These are phyloP conservation scores for Lordiphosa clarofinis DNA, from an alignment of 1,140 invertebrate species.

Conservation along the genomic window DNA sequence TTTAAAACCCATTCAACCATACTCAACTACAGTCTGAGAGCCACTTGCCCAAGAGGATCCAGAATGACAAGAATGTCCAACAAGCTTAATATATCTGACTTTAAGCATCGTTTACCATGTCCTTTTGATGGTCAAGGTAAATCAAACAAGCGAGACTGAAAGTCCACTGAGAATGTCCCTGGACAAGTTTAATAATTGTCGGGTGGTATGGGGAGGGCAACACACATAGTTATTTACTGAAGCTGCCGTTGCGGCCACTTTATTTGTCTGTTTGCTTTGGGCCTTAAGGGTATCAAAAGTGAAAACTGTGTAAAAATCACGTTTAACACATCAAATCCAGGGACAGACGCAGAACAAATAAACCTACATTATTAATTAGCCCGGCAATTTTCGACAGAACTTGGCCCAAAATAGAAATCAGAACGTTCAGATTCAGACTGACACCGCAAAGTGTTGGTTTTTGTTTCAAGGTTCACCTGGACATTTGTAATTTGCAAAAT, in stretches of 20 bases:
- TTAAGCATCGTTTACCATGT: constrained; percentile 42
- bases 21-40: constrained; percentile 1
- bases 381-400: constrained; percentile 3
- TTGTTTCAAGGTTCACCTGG: constrained; percentile 4
- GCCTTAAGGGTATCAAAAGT: constrained; percentile 3
- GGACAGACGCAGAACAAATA: constrained; percentile 15
- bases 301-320: constrained; percentile 47
- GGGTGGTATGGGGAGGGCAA: constrained; percentile 2
- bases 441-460: constrained; percentile 6
- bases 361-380: constrained; percentile 36
- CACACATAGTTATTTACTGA: constrained; percentile 21
- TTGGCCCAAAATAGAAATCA: constrained; percentile 8
- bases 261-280: constrained; percentile 25
- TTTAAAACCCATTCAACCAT: too few species aligned
- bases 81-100: constrained; percentile 16
- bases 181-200: constrained; percentile 6
- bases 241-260: constrained; percentile 12
- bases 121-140: constrained; percentile 42
- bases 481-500: constrained; percentile 4
- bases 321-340: constrained; percentile 39
- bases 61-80: neutral
- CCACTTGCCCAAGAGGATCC: neutral
- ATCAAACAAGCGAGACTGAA: constrained; percentile 20
- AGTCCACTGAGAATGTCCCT: constrained; percentile 17
- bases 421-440: neutral